Conservation (phyloP, 2,113 vertebrate genomes). For the Notarius lentiginosus region DNA sequence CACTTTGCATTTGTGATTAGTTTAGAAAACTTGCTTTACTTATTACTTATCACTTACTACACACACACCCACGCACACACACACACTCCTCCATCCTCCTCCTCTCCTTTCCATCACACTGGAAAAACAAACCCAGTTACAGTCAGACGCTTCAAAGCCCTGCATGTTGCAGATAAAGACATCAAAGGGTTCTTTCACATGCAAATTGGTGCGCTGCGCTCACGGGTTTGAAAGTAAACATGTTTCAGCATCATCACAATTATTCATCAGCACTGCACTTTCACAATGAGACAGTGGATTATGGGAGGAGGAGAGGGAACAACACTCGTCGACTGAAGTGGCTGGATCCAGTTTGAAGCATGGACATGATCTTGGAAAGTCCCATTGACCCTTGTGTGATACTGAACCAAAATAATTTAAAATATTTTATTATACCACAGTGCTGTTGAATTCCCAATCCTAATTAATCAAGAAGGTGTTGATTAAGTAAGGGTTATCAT, state of each 20-base stretch:
- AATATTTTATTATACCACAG: neutral
- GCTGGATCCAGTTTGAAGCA: neutral
- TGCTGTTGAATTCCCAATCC: neutral
- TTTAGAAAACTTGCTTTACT: slow-evolving; percentile 35
- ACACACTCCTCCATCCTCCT: neutral
- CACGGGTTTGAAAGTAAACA: slow-evolving; percentile 52
- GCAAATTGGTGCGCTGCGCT: slow-evolving; percentile 36
- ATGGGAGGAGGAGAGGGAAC: slow-evolving; percentile 30
- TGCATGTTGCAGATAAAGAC: slow-evolving; percentile 58
- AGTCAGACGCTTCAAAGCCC: slow-evolving; percentile 62
- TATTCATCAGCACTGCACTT: slow-evolving; percentile 35
- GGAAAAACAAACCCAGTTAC: slow-evolving; percentile 54
- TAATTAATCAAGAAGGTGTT: neutral
- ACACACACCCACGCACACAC: neutral
- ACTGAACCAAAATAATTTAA: neutral
- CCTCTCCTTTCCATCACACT: slow-evolving; percentile 36
- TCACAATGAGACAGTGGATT: slow-evolving; percentile 27
- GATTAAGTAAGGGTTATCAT: neutral
- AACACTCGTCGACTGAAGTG: slow-evolving; percentile 32
- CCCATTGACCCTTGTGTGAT: neutral
- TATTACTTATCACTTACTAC: neutral
- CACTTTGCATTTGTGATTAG: slow-evolving; percentile 10
- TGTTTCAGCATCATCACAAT: slow-evolving; percentile 43
- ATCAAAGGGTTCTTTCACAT: slow-evolving; percentile 59
- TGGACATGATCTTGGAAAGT: neutral